Evolutionary conservation across 2,888 invertebrate species (phyloP).

Genomic region (Cheiracanthium punctorium): DNA sequence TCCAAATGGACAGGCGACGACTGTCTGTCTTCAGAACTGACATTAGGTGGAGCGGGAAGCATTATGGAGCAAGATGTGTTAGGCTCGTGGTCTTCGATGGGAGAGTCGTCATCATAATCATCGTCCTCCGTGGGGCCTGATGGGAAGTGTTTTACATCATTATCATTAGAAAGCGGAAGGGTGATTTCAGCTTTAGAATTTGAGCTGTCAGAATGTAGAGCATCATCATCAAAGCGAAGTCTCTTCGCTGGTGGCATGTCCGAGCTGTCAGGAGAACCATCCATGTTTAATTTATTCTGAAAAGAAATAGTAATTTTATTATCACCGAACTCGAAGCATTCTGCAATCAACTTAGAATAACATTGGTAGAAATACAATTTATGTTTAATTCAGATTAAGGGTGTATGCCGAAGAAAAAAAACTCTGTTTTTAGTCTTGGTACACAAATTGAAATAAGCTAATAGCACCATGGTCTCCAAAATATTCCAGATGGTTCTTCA

Average conservation of each 20-base stretch:
- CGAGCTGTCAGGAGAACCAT: conserved; percentile 54
- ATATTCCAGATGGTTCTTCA: no score
- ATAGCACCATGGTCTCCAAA: no score
- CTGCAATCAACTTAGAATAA: no score
- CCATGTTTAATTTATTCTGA: conserved; percentile 31
- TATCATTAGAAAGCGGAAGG: conserved; percentile 22
- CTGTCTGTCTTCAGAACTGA: conserved; percentile 21
- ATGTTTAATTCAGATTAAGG: no score
- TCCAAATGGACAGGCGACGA: conserved; percentile 42
- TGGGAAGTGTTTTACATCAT: neutral
- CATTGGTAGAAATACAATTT: no score
- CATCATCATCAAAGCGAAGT: conserved; percentile 60
- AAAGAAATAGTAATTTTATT: neutral
- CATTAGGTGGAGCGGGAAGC: conserved; percentile 49
- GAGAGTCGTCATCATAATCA: conserved; percentile 60
- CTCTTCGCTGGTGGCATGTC: conserved; percentile 38
- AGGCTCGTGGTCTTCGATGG: conserved; percentile 38
- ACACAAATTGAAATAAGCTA: no score
- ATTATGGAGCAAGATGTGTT: conserved; percentile 37
- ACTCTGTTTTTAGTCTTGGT: no score
- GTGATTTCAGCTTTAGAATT: conserved; percentile 48
- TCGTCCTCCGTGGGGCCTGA: conserved; percentile 38
- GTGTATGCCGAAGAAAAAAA: no score
- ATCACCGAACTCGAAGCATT: neutral
- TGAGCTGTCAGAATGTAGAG: conserved; percentile 49